Evolutionary conservation across 2,797 vertebrate species (phyloP), one percentile per base, ranked within the genome.

Genomic region (Pseudochirops cupreus): DNA sequence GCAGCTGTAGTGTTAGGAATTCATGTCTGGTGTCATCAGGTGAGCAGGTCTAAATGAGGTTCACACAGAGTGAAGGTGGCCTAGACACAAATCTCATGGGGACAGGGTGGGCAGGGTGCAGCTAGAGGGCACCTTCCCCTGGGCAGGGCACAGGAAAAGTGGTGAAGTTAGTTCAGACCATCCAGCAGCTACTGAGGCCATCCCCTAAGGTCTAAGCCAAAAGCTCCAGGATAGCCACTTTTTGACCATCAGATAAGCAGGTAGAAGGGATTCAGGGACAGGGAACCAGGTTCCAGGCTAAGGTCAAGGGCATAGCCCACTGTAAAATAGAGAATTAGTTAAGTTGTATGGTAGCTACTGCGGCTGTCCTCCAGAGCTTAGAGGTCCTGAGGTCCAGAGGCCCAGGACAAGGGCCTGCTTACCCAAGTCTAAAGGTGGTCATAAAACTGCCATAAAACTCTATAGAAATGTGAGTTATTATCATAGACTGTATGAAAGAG

Each of bases 251-350:
- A 82, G n/a, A 46, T 82, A 46, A 46, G n/a, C n/a, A 46, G 18
- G n/a, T 24, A 0, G n/a, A 82, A 18, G 18, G 1, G 7, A 2
- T 24, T 24, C 0, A 18, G 39, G 67, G 9, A n/a, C 6, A 10
- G 21, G 39, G 74, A 87, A 87, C 21, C 39, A 87, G 18, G 10
- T 87, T 82, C 74, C 24, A 28, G 18, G n/a, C n/a, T 82, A 82
- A 24, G 9, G 39, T 46, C 74, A 87, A 87, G 3, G 39, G 74
- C 24, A 46, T 10, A 50, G 16, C 18, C 18, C 9, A 46, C 26
- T 26, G 21, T 50, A 87, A 87, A 46, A 46, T 4, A 87, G 74
- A 74, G 16, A 87, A 4, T 87, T 74, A 16, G 9, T 46, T 7
- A 87, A 87, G 39, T 26, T 46, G 18, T 50, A 31, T 87, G 39